A percentile compares a stretch with the other conserved stretches of the same genome.
Evolutionary conservation across 2,888 invertebrate species (phyloP).

Genomic region (Eudemis profundana): DNA sequence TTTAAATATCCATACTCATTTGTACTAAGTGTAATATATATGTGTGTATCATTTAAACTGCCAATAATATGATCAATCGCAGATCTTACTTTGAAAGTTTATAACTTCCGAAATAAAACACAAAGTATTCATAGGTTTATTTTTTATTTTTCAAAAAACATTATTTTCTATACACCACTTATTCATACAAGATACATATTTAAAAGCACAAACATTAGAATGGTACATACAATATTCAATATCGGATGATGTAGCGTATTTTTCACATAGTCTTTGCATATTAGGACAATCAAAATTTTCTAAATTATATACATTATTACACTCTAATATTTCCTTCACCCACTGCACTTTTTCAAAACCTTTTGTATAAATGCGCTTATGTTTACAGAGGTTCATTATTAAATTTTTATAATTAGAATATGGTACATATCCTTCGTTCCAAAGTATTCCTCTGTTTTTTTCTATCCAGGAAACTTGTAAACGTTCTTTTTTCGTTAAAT

Average conservation of each 20-base stretch:
- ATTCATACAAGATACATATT: constrained; percentile 22
- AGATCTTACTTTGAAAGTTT: too few relatives aligned
- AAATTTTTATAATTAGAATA: neutral
- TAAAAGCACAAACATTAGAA: constrained; percentile 17
- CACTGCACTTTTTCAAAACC: constrained; percentile 18
- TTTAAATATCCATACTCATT: too few relatives aligned
- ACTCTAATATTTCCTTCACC: constrained; percentile 9
- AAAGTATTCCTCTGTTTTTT: constrained; percentile 5
- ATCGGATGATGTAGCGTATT: neutral
- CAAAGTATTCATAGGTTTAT: too few relatives aligned
- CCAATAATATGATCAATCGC: too few relatives aligned
- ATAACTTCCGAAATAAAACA: too few relatives aligned
- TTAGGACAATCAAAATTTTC: constrained; percentile 19
- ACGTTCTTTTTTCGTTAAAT: constrained; percentile 44
- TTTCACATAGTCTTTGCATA: neutral
- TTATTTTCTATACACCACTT: constrained; percentile 29
- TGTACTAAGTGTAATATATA: too few relatives aligned
- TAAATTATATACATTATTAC: constrained; percentile 24
- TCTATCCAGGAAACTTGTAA: constrained; percentile 44
- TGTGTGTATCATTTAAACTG: too few relatives aligned
- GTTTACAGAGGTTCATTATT: neutral
- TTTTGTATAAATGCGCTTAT: constrained; percentile 15
- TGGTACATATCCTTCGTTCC: neutral
- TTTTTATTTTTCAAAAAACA: too few relatives aligned
- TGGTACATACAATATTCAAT: constrained; percentile 25